Conservation (phyloP, 2,888 invertebrate genomes). For the Cantharis lateralis region DNA sequence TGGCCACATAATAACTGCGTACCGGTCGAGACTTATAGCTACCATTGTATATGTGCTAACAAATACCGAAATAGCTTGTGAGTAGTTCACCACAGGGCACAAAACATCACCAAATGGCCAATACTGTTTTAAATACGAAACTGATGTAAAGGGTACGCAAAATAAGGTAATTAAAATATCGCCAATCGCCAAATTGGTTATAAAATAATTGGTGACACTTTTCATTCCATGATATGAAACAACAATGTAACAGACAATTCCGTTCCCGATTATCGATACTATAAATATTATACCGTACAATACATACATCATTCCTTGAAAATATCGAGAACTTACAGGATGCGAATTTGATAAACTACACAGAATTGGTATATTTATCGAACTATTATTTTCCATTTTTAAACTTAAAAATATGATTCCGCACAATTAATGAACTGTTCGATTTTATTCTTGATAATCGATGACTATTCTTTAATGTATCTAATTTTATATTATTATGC, state of each 20-base stretch:
- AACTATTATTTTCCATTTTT: background rate
- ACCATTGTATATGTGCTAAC: slow-evolving; percentile 90
- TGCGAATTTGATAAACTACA: slow-evolving; percentile 14
- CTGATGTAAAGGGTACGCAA: slow-evolving; percentile 89
- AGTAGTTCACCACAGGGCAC: slow-evolving; percentile 83
- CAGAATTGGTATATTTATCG: background rate
- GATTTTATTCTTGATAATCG: no score
- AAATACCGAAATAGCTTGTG: slow-evolving; percentile 79
- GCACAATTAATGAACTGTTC: background rate
- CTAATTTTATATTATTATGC: no score
- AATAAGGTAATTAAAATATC: slow-evolving; percentile 89
- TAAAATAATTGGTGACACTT: slow-evolving; percentile 91
- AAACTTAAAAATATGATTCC: background rate
- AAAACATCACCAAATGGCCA: slow-evolving; percentile 87
- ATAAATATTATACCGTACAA: slow-evolving; percentile 75
- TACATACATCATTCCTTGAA: slow-evolving; percentile 68
- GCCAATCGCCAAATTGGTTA: slow-evolving; percentile 86
- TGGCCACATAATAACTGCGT: slow-evolving; percentile 89
- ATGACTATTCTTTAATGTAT: no score
- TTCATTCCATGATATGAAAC: slow-evolving; percentile 83
- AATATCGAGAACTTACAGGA: slow-evolving; percentile 53
- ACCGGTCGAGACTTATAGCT: slow-evolving; percentile 89
- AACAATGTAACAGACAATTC: slow-evolving; percentile 85
- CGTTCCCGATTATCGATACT: slow-evolving; percentile 74
- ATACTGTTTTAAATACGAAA: slow-evolving; percentile 77